Base-by-base conservation (phyloP, 2,113 vertebrate genomes). In the Scytalopus superciliaris region DNA sequence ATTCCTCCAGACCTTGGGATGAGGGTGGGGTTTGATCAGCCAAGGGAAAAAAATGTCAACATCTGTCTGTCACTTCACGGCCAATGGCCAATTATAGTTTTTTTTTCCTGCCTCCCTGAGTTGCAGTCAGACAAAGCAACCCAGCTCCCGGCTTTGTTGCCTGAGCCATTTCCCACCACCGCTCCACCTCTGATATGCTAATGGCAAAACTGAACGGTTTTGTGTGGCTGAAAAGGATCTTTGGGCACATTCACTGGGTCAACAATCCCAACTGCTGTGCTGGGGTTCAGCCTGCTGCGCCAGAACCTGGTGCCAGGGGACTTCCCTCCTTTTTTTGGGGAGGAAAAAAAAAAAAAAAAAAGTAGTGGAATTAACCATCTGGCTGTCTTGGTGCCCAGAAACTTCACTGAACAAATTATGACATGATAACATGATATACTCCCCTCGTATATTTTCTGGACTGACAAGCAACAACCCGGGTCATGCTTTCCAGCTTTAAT, bases 91-190 rank as follows among this genome's bases (percentile, higher is more conserved):
- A 98, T 96, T 98, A 98, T 97, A 89, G 72, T 97, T 97, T 96
- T 98, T 97, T 97, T 93, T 97, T 84, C 19, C 94, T 91, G 97
- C 95, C 95, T 98, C 97, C 97, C 94, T 98, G 97, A 97, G 97
- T 96, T 88, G 94, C 96, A 94, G 95, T 89, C 94, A 96, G 70
- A 98, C 97, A 98, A 98, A 98, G 95, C 91, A 70, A 19, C 73
- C 2, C 12, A 92, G 80, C 84, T 59, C 33, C 25, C 24, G 81
- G 87, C 96, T 98, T 98, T 98, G 95, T 97, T 66, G 74, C 70
- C 93, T 37, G 79, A 37, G 39, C 96, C 95, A 97, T 97, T 99
- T 98, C 98, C 98, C 98, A 99, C 98, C 98, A 93, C 49, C 2
- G 72, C 44, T 87, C 92, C 94, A 96, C 93, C 96, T 98, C 98